These are phyloP conservation scores for Eucidaris tribuloides DNA, from an alignment of 35 echinoderm and acorn worm genomes.

Conservation along the genomic window DNA sequence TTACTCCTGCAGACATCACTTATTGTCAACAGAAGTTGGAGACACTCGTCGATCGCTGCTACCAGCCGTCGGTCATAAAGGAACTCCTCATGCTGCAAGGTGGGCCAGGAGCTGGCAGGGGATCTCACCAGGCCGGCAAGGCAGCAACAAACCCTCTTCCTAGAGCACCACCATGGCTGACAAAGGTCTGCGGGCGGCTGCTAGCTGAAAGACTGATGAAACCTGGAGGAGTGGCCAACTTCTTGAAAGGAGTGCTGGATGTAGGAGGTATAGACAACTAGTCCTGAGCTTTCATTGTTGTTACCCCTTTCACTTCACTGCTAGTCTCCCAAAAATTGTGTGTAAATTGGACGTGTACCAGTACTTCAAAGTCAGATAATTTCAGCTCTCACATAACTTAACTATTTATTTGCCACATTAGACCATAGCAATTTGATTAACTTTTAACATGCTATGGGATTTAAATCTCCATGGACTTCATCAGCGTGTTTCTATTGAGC, in stretches of 20 bases:
- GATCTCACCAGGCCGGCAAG: background rate
- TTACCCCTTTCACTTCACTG: too few relatives aligned
- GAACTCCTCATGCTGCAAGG: constrained; percentile 88
- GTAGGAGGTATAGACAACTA: constrained; percentile 77
- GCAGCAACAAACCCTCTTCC: constrained; percentile 49
- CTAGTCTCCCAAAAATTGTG: too few relatives aligned
- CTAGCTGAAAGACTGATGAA: constrained; percentile 70
- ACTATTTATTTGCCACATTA: too few relatives aligned
- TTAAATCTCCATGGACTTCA: too few relatives aligned
- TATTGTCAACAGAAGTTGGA: too few relatives aligned
- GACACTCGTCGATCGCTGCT: constrained; percentile 41
- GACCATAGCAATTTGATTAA: too few relatives aligned
- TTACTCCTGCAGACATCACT: too few relatives aligned
- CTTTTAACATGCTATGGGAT: too few relatives aligned
- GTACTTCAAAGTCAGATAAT: too few relatives aligned
- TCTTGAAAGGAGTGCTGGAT: constrained; percentile 66
- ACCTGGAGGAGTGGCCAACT: constrained; percentile 59
- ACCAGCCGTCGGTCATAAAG: constrained; percentile 76
- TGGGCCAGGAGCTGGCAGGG: constrained; percentile 38
- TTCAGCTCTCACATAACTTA: too few relatives aligned
- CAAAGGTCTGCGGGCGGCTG: constrained; percentile 55
- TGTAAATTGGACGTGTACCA: too few relatives aligned
- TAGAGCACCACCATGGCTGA: constrained; percentile 71
- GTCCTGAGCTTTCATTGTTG: background rate
- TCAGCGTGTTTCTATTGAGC: too few relatives aligned